A percentile compares a stretch with the other conserved stretches of the same genome.
These are phyloP conservation scores for Babylonia areolata DNA, from an alignment of 1,140 invertebrate species.

Conservation along the genomic window DNA sequence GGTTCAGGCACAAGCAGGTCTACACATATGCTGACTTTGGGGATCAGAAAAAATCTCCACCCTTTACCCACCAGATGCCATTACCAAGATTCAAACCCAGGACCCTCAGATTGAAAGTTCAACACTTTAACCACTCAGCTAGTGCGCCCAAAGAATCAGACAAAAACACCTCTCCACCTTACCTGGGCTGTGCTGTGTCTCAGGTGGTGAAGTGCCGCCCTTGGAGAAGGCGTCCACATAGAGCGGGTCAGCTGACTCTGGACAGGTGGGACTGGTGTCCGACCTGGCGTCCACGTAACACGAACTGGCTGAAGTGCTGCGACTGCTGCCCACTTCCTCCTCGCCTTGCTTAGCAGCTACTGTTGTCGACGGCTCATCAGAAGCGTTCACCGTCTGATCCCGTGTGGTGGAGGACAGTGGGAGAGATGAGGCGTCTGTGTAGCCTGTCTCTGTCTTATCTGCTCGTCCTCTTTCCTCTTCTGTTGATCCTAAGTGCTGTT, in stretches of 20 bases:
- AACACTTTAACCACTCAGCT: no score
- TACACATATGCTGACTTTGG: no score
- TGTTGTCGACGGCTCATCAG: not conserved
- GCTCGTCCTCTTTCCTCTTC: not conserved
- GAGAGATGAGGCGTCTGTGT: not conserved
- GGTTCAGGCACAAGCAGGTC: no score
- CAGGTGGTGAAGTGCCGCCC: not conserved
- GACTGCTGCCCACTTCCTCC: not conserved
- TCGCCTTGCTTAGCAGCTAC: not conserved
- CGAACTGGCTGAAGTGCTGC: not conserved
- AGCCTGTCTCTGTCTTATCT: not conserved
- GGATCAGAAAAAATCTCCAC: no score
- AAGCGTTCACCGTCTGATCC: not conserved
- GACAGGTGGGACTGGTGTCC: not conserved
- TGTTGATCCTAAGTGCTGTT: no score
- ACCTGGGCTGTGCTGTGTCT: not conserved
- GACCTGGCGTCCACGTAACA: not conserved
- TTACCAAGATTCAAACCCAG: no score
- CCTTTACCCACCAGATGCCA: no score
- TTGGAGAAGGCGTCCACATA: not conserved
- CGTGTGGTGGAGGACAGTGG: not conserved
- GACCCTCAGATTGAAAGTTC: no score
- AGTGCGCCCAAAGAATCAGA: no score
- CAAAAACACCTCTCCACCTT: not conserved
- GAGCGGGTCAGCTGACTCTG: not conserved